Conservation (phyloP, 1,140 invertebrate species). For the Aleiodes sp. region DNA sequence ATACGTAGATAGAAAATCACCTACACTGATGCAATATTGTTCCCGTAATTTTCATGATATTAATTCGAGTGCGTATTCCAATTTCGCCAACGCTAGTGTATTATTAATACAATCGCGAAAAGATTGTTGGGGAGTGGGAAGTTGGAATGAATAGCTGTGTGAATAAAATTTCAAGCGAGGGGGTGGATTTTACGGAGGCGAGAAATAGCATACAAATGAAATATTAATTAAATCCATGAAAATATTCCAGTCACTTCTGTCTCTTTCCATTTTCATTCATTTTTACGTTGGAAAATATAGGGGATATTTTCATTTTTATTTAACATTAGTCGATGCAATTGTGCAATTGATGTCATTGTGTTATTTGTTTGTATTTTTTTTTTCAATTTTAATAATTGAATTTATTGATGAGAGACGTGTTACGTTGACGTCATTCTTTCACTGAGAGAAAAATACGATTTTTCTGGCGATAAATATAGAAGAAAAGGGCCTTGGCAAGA, state of each 20-base stretch:
- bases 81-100: conserved; percentile 9
- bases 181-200: conserved; percentile 17
- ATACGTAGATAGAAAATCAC: neutral
- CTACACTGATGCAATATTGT: neutral
- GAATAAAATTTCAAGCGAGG: neutral
- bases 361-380: too few relatives aligned
- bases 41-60: neutral
- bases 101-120: conserved; percentile 9
- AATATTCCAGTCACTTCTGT: conserved; percentile 36
- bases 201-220: conserved; percentile 57
- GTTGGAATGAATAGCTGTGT: neutral
- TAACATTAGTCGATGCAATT: neutral
- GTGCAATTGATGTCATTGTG: neutral
- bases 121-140: too few relatives aligned
- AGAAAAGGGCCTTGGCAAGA: too few relatives aligned
- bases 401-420: too few relatives aligned
- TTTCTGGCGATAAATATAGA: too few relatives aligned
- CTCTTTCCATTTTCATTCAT: neutral
- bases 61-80: neutral
- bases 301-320: neutral
- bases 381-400: too few relatives aligned
- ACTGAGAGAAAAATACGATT: too few relatives aligned
- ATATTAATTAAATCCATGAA: conserved; percentile 59
- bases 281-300: neutral
- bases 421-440: too few relatives aligned